Percentiles rank a stretch among this genome's conserved stretches.
Conservation (phyloP, 1,140 invertebrate species). For the Epicauta chinensis region DNA sequence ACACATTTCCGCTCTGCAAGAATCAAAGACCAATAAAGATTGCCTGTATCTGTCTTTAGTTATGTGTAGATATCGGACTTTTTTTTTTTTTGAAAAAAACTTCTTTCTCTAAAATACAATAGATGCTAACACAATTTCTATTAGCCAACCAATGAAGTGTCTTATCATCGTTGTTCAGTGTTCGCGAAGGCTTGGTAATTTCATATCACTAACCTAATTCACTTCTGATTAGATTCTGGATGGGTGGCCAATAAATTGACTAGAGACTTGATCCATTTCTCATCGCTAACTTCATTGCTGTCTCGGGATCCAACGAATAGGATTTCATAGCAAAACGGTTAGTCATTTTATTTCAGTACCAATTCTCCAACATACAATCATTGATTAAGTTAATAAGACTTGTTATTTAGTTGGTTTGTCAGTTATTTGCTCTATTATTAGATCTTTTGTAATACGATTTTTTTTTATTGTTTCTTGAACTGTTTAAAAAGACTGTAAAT, state of each 20-base stretch:
- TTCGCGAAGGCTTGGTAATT: conserved; percentile 21
- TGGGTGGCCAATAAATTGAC: conserved; percentile 41
- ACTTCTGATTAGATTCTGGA: conserved; percentile 39
- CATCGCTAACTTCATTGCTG: conserved; percentile 37
- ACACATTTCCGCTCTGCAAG: too few species aligned
- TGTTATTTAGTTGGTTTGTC: too few species aligned
- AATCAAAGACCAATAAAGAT: too few species aligned
- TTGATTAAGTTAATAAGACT: too few species aligned
- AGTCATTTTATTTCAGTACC: conserved; percentile 18
- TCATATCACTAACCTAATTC: conserved; percentile 34
- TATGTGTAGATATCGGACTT: too few species aligned
- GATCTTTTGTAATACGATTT: too few species aligned
- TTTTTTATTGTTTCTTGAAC: too few species aligned
- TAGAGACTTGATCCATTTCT: conserved; percentile 37
- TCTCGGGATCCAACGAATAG: conserved; percentile 24
- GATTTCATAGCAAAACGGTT: conserved; percentile 27
- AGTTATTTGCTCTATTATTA: too few species aligned
- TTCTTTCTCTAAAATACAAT: conserved; percentile 18
- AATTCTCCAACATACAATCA: conserved; percentile 3
- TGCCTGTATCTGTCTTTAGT: too few species aligned
- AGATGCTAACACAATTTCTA: conserved; percentile 29
- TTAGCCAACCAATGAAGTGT: conserved; percentile 31
- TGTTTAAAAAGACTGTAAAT: too few species aligned
- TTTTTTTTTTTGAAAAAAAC: conserved; percentile 1
- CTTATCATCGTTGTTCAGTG: conserved; percentile 34